Percentiles rank a stretch among this genome's conserved stretches.
Conservation (phyloP, 2,113 vertebrate species). For the Acanthisitta chloris region DNA sequence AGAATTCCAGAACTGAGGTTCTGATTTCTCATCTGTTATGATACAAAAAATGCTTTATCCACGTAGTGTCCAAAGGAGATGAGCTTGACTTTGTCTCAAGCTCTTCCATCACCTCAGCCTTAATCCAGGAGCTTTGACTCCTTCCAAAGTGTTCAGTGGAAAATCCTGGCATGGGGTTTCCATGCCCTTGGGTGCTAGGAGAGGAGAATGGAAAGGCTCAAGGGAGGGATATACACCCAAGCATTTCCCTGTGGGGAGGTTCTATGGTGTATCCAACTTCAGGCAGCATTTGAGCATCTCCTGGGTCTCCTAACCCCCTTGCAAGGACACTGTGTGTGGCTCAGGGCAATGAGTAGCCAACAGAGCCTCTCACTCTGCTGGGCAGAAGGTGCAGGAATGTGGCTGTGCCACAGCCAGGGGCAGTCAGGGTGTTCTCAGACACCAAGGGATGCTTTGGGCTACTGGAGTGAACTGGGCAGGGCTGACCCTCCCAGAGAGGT, state of each 20-base stretch:
- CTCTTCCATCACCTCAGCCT: background rate
- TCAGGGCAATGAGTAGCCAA: background rate
- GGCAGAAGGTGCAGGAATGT: background rate
- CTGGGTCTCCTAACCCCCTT: background rate
- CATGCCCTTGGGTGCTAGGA: background rate
- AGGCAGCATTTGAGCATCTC: background rate
- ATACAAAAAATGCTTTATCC: background rate
- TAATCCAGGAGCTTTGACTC: background rate
- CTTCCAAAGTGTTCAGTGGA: background rate
- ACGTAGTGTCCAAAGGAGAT: fast-evolving
- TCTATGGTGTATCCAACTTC: background rate
- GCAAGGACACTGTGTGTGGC: background rate
- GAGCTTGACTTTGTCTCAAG: background rate
- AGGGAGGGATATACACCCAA: background rate
- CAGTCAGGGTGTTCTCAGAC: background rate
- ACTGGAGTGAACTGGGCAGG: background rate
- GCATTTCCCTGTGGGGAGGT: background rate
- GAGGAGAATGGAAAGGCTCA: background rate
- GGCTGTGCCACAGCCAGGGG: background rate
- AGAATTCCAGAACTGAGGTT: background rate
- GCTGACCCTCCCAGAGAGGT: background rate
- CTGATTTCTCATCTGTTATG: background rate
- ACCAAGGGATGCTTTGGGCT: fast-evolving
- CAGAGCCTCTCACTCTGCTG: background rate
- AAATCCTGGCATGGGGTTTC: background rate